phyloP scores from a whole-genome alignment of 2,797 vertebrate genomes.

The Myioborus miniatus region DNA sequence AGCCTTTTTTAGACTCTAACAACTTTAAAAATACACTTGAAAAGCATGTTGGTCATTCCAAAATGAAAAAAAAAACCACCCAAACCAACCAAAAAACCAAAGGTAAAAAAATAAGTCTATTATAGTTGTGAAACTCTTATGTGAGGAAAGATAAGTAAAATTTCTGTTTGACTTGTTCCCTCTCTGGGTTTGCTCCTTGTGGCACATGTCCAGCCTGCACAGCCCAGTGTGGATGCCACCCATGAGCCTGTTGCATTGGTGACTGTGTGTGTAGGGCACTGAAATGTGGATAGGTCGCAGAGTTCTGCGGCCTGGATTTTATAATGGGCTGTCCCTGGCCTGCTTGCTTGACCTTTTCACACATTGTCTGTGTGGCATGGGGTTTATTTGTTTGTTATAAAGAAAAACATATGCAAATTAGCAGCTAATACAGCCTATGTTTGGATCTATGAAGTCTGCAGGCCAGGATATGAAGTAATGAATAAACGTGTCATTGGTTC shows the following conservation, averaged over 20 bases:
- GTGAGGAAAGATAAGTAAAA: background rate
- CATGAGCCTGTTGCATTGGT: accelerated
- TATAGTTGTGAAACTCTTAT: background rate
- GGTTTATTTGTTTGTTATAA: background rate
- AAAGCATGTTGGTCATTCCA: background rate
- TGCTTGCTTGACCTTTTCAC: background rate
- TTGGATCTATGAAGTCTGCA: background rate
- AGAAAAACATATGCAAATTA: background rate
- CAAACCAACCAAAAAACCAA: background rate
- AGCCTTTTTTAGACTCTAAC: background rate
- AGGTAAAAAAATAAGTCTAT: accelerated
- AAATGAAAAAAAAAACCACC: background rate
- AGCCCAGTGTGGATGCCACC: background rate
- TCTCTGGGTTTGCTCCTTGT: background rate
- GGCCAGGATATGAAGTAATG: background rate
- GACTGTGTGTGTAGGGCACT: accelerated
- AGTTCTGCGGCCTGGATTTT: background rate
- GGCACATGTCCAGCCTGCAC: background rate
- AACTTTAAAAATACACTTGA: slow-evolving; percentile 1
- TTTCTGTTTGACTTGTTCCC: accelerated
- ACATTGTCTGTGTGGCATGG: background rate
- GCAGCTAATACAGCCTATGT: background rate
- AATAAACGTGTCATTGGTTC: background rate
- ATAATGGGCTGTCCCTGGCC: background rate
- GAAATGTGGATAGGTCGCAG: accelerated